Percentiles rank a stretch among this genome's conserved stretches.
These are phyloP conservation scores for Styela plicata DNA, from an alignment of 23 tunicate species.

Conservation along the genomic window DNA sequence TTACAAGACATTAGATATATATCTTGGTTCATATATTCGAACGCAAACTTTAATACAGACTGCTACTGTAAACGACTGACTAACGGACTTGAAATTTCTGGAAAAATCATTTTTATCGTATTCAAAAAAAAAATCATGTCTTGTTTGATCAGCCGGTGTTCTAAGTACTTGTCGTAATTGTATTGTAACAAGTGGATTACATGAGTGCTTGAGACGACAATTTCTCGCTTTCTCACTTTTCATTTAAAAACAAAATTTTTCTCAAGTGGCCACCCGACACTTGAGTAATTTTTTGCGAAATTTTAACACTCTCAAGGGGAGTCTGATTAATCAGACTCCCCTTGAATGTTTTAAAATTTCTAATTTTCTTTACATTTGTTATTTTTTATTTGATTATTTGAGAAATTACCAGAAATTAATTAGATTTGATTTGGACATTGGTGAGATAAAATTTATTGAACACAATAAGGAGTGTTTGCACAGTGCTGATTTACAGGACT, in stretches of 20 bases:
- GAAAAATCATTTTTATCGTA: too few relatives aligned
- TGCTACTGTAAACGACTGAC: not conserved
- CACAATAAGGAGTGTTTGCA: not conserved
- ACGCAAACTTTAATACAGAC: too few relatives aligned
- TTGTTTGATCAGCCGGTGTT: constrained; percentile 21
- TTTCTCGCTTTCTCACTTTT: not conserved
- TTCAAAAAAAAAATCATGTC: not conserved
- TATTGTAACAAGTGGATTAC: constrained; percentile 12
- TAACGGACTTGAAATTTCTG: too few relatives aligned
- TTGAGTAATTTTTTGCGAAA: not conserved
- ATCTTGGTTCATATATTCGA: too few relatives aligned
- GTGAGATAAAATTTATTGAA: not conserved
- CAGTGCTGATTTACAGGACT: not conserved
- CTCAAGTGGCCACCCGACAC: not conserved
- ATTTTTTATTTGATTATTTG: too few relatives aligned
- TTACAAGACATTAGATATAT: too few relatives aligned
- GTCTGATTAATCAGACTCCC: not conserved
- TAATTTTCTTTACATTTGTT: too few relatives aligned
- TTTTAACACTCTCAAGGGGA: not conserved
- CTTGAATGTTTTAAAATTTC: not conserved
- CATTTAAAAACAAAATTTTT: not conserved
- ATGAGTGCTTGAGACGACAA: constrained; percentile 8
- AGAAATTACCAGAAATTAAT: not conserved
- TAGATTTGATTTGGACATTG: not conserved
- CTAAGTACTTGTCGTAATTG: constrained; percentile 1